A percentile compares a stretch with the other conserved stretches of the same genome.
These are phyloP conservation scores for Orchesella cincta DNA, from an alignment of 1,140 invertebrate species.

Conservation along the genomic window DNA sequence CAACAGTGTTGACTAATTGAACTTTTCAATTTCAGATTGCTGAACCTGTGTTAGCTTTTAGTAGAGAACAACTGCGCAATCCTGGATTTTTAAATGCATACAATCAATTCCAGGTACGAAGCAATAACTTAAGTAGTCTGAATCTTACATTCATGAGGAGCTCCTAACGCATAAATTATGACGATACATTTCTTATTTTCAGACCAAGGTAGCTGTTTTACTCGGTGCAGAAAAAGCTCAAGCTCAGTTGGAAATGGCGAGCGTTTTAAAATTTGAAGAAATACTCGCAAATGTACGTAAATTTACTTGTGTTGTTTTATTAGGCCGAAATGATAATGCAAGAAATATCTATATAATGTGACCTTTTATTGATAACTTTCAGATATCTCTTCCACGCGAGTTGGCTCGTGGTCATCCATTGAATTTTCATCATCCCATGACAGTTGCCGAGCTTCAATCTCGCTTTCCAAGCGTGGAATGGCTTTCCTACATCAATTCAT, in stretches of 20 bases:
- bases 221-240: conserved; percentile 56
- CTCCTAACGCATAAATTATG: too few species aligned
- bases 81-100: conserved; percentile 56
- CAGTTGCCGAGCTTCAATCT: conserved; percentile 16
- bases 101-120: conserved; percentile 34
- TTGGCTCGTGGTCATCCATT: conserved; percentile 3
- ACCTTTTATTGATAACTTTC: conserved; percentile 2
- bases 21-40: conserved; percentile 54
- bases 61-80: conserved; percentile 54
- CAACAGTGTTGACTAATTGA: neutral
- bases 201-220: conserved; percentile 57
- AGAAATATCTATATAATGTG: too few species aligned
- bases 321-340: too few species aligned
- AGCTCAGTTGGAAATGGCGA: conserved; percentile 56
- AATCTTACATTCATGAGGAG: too few species aligned
- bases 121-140: too few species aligned
- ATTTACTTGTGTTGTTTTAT: too few species aligned
- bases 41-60: conserved; percentile 59
- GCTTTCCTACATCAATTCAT: conserved; percentile 22
- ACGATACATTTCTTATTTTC: too few species aligned
- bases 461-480: conserved; percentile 5
- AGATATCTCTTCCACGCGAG: conserved; percentile 27
- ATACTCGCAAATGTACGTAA: conserved; percentile 56
- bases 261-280: conserved; percentile 61
- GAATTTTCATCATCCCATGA: conserved; percentile 31